Evolutionary conservation across 2,113 vertebrate genomes (phyloP), one percentile per base, ranked within the genome.

Genomic region (Callipepla californica): DNA sequence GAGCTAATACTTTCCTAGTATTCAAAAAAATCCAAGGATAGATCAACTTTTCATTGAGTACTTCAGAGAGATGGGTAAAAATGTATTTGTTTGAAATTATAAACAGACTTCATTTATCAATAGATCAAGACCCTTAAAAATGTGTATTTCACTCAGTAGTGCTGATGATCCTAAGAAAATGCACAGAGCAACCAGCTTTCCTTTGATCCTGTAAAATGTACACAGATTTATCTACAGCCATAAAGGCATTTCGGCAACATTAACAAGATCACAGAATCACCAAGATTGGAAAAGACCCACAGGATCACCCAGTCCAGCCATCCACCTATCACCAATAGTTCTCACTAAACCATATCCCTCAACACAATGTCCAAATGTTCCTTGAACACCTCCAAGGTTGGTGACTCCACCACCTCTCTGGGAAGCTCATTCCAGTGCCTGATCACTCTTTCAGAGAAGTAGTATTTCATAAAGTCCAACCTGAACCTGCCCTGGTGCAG

Each of bases 11-110:
- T 83, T 91, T 68, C 48, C 93, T 85, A 67, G 18, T 61, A 5
- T 18, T 90, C 63, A 69, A 80, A 93, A 57, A 83, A 85, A 83
- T 10, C 79, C 72, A 78, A 47, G 89, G 83, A 97, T 77, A 97
- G 78, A 84, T 63, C 91, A 77, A 69, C 53, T 84, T 95, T 87
- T 94, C 62, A 91, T 74, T 20, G 32, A 79, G 63, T 57, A 38
- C 53, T 85, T 80, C 53, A 53, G 81, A 85, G 91, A 86, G 73
- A 67, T 25, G 50, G 17, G 67, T 82, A 51, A 82, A 89, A 91
- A 61, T 30, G 40, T 70, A 83, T 42, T 38, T 38, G 80, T 68
- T 72, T 53, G 28, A 70, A 81, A 85, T 70, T 55, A 32, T 69
- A 62, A 85, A 47, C 26, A 50, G 34, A 38, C 34, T 73, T 58